A percentile compares a stretch with the other conserved stretches of the same genome.
Conservation (phyloP, 2,888 invertebrate species). For the Tiphia femorata region DNA sequence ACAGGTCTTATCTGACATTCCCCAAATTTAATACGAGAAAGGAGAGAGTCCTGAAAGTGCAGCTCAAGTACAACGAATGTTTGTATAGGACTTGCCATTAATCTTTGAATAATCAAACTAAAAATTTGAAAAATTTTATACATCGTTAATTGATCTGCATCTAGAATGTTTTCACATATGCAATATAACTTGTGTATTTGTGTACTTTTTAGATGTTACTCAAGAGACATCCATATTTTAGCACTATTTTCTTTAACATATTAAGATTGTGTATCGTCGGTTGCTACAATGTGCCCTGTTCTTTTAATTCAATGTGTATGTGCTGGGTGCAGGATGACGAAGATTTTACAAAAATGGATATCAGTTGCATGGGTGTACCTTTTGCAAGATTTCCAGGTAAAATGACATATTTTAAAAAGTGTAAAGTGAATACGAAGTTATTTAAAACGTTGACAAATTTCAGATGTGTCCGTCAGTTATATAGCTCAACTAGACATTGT, state of each 20-base stretch:
- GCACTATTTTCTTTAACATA: background rate
- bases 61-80: too few relatives aligned
- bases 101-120: too few relatives aligned
- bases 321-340: constrained; percentile 75
- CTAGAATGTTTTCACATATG: too few relatives aligned
- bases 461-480: constrained; percentile 85
- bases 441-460: background rate
- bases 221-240: too few relatives aligned
- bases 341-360: constrained; percentile 68
- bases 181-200: too few relatives aligned
- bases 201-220: too few relatives aligned
- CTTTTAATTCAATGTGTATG: constrained; percentile 79
- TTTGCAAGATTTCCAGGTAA: constrained; percentile 80
- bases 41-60: too few relatives aligned
- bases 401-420: background rate
- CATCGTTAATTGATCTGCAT: too few relatives aligned
- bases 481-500: constrained; percentile 87
- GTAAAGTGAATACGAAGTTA: background rate
- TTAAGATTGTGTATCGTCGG: background rate
- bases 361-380: constrained; percentile 81
- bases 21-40: too few relatives aligned
- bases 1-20: too few relatives aligned
- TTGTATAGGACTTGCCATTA: too few relatives aligned
- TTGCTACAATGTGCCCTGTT: constrained; percentile 72
- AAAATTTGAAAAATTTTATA: too few relatives aligned